These are phyloP conservation scores for Hafferia zeledoni DNA, from an alignment of 2,797 vertebrate genomes.

Conservation along the genomic window DNA sequence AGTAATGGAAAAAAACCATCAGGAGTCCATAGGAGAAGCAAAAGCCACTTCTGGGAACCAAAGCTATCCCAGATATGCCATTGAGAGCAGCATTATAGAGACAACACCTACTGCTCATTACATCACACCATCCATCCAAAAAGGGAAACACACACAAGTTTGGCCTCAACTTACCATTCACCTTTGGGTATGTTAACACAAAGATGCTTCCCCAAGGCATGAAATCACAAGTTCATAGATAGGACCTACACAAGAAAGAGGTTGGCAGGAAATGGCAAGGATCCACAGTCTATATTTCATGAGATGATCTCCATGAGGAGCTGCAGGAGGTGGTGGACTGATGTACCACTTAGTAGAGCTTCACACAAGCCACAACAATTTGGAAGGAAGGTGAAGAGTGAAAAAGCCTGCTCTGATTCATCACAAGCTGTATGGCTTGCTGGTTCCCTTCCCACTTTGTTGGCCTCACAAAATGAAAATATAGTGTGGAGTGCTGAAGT, in stretches of 20 bases:
- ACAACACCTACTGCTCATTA: background rate
- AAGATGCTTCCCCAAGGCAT: background rate
- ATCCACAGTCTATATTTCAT: background rate
- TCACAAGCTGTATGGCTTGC: background rate
- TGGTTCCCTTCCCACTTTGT: background rate
- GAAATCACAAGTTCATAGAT: background rate
- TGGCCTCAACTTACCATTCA: background rate
- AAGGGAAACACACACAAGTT: background rate
- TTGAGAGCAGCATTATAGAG: background rate
- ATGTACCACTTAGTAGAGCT: background rate
- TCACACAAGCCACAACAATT: background rate
- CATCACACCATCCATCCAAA: background rate
- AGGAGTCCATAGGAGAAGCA: background rate
- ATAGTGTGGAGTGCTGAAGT: accelerated
- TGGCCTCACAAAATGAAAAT: background rate
- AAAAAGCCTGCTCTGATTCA: background rate
- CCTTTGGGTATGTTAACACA: background rate
- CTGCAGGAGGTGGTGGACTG: background rate
- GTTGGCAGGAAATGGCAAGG: background rate
- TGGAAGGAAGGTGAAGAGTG: background rate
- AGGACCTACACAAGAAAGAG: background rate
- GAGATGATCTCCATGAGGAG: background rate
- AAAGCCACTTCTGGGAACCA: background rate
- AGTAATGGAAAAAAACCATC: background rate
- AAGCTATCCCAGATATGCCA: background rate